Evolutionary conservation across 2,888 invertebrate species (phyloP), one percentile per base, ranked within the genome.

Genomic region (Camptogramma bilineatum): DNA sequence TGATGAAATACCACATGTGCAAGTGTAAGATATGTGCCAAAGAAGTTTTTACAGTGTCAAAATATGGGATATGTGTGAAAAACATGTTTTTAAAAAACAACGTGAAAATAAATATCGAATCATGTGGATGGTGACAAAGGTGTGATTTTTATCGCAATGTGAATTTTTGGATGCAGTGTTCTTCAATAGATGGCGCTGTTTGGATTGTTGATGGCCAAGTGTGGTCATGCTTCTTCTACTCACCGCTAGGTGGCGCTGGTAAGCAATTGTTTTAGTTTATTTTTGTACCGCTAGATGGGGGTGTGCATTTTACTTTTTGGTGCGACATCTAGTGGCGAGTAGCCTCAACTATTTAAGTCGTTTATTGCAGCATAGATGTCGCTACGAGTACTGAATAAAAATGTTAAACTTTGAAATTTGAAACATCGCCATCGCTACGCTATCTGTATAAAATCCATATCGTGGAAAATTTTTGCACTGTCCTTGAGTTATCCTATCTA

Each of bases 141-240:
- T 69, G 59, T 61, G 48, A 56, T 66, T 74, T 73, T 62, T 44
- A 54, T 66, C 72, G 69, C 78, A 73, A 73, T 76, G 83, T 87
- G 84, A 78, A 73, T 82, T 13, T 39, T 88, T 91, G 92, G 92
- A 93, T 93, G 92, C 92, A 92, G 93, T 92, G 93, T 80, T 87
- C 73, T 76, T 78, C 77, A 69, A 80, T 80, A 91, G 91, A 88
- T 90, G 88, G 87, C 89, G 87, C 79, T 87, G 84, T 81, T 83
- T 70, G 82, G 74, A 81, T 84, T 81, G 76, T 86, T 82, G 87
- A 78, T 83, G 73, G 61, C 68, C 77, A 86, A 85, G 83, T 78
- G 84, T 76, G 76, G 71, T 73, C 68, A 69, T 80, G 72, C 76
- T 88, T 83, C 73, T 17, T 80, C 90, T 82, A 83, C 74, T 81